Conservation (phyloP, 2,888 invertebrate species). For the Hypena proboscidalis region DNA sequence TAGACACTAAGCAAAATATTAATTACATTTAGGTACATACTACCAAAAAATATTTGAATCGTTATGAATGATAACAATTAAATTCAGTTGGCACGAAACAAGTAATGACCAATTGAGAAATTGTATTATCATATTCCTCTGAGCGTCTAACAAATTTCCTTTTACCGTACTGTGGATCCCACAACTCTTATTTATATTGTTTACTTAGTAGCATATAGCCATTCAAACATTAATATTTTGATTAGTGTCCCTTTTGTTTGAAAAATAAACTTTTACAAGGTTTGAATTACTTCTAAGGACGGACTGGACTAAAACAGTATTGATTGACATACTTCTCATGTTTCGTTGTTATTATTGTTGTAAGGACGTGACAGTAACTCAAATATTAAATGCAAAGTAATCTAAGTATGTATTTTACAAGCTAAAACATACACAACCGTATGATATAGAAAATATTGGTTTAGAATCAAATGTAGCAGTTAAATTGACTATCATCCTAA, state of each 20-base stretch:
- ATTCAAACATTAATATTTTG: too few relatives aligned
- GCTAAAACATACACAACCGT: slow-evolving; percentile 68
- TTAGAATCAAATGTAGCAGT: slow-evolving; percentile 40
- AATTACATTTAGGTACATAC: too few relatives aligned
- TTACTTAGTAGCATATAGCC: too few relatives aligned
- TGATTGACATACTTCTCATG: slow-evolving; percentile 46
- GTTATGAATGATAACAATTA: too few relatives aligned
- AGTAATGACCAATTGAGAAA: too few relatives aligned
- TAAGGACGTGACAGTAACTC: slow-evolving; percentile 38
- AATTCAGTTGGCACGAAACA: too few relatives aligned
- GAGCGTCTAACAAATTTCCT: too few relatives aligned
- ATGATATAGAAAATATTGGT: slow-evolving; percentile 50
- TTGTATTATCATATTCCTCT: too few relatives aligned
- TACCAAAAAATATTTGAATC: slow-evolving; percentile 6
- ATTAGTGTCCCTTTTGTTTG: too few relatives aligned
- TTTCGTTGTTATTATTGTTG: slow-evolving; percentile 46
- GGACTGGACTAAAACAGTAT: slow-evolving; percentile 67
- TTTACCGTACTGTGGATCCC: too few relatives aligned
- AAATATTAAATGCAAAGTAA: slow-evolving; percentile 67
- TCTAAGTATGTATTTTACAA: slow-evolving; percentile 54
- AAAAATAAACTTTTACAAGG: slow-evolving; percentile 23
- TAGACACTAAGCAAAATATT: too few relatives aligned
- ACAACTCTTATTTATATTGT: too few relatives aligned
- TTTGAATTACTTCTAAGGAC: slow-evolving; percentile 66
- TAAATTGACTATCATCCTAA: slow-evolving; percentile 40